Conservation (phyloP, 2,888 invertebrate genomes). For the Abscondita cerata region DNA sequence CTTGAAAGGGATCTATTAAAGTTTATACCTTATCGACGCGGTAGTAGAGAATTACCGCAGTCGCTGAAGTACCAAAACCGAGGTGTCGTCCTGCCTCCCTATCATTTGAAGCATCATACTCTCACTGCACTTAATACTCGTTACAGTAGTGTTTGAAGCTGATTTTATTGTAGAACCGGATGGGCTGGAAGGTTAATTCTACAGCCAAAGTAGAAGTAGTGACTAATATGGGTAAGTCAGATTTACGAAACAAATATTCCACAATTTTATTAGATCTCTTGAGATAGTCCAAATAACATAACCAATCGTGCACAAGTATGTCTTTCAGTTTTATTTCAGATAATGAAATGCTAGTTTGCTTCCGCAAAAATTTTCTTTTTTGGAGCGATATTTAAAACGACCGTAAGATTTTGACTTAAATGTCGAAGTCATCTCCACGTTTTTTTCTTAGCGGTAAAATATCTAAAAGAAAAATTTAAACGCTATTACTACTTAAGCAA, state of each 20-base stretch:
- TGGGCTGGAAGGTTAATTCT: slow-evolving; percentile 86
- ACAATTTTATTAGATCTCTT: slow-evolving; percentile 69
- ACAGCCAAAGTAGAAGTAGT: slow-evolving; percentile 78
- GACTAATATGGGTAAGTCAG: slow-evolving; percentile 72
- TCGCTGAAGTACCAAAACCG: slow-evolving; percentile 76
- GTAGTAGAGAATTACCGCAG: slow-evolving; percentile 83
- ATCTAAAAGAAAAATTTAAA: slow-evolving; percentile 61
- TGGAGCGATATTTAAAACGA: slow-evolving; percentile 60
- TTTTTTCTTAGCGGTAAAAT: slow-evolving; percentile 81
- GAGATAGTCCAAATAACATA: slow-evolving; percentile 77
- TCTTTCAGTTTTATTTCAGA: slow-evolving; percentile 56
- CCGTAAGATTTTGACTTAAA: slow-evolving; percentile 66
- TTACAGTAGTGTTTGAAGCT: slow-evolving; percentile 74
- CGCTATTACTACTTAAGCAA: neutral
- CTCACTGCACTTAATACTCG: slow-evolving; percentile 69
- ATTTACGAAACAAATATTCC: slow-evolving; percentile 71
- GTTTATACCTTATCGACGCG: slow-evolving; percentile 68
- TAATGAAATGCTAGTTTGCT: slow-evolving; percentile 52
- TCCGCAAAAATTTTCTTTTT: slow-evolving; percentile 61
- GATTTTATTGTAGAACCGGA: slow-evolving; percentile 81
- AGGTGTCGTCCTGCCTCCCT: slow-evolving; percentile 82
- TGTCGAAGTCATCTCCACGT: slow-evolving; percentile 73
- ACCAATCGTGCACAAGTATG: slow-evolving; percentile 68
- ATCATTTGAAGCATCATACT: slow-evolving; percentile 83
- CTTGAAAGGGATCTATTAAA: too few relatives aligned